Base-by-base conservation (phyloP, 1,140 invertebrate genomes). In the Oryctes rhinoceros region DNA sequence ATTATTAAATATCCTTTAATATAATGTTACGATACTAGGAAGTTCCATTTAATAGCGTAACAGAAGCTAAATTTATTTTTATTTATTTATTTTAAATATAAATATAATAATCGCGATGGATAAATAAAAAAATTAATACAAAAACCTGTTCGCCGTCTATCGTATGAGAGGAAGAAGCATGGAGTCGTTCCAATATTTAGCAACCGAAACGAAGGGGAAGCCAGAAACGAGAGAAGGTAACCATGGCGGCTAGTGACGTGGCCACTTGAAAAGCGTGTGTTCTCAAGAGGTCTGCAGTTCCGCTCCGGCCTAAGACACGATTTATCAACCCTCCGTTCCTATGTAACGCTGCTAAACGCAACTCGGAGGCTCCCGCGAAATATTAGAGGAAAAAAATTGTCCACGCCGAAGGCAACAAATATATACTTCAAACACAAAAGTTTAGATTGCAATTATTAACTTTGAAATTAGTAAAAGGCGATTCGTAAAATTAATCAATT, bases 201-300 rank as follows among this genome's bases (percentile, higher is more conserved):
- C 65, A n/a, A 49, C 75, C 13, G 35, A 47, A 76, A 39, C 75
- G 75, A 76, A 76, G 75, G 75, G 75, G 75, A 76, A 18, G 18
- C 20, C 75, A 76, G 65, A 20, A 30, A 76, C 9, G 39, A 44
- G 37, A 76, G 75, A 48, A 76, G 75, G 75, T 76, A 76, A 76
- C 75, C 75, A 76, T 76, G 75, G 75, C 75, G 35, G 75, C 75
- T 76, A n/a, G 75, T 76, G 75, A 76, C 75, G 75, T 76, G 75
- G 75, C 75, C 75, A 76, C 75, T 76, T 76, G 75, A 76, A 76
- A 24, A 76, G 75, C 75, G 75, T 76, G 75, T 39, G 35, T 76
- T 47, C 37, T 76, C 15, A 76, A 76, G 75, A 76, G 75, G 75
- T 76, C 75, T 76, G 75, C 75, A 62, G 65, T 37, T 76, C 75